Base-by-base conservation (phyloP, 1,140 invertebrate species). In the Batillaria attramentaria region DNA sequence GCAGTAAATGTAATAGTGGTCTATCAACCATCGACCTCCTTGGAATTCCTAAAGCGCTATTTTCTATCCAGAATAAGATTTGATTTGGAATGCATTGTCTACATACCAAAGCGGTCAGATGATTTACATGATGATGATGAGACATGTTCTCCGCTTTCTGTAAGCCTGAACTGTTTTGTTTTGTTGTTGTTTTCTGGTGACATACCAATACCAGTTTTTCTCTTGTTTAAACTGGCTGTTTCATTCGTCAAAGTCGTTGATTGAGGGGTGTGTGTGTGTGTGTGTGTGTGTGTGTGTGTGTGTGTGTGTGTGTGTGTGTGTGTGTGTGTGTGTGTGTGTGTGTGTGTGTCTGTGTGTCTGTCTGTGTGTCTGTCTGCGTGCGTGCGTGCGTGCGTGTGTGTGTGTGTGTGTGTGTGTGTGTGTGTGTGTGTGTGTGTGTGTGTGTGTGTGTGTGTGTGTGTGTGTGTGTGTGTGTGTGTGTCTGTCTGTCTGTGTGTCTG, bases 401-500 rank as follows among this genome's bases (percentile, higher is more conserved):
- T 35, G 37, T 35, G 65, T 35, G 18, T 68, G 65, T 68, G 37
- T 37, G 65, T 68, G 65, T 68, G 33, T 37, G 18, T 13, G 65
- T 39, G 65, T 68, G 18, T 24, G 65, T 68, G 65, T 35, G 65
- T 68, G 65, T 35, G 65, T 68, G 33, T 35, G 65, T 68, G 65
- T 35, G 31, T 68, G 65, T 35, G 65, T 68, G 65, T 35, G 65
- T 68, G 65, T 35, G 37, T 35, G 37, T 13, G 65, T 35, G 31
- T 18, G 18, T 37, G 31, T 35, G 31, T 13, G 65, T 35, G 65
- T 68, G 65, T 18, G 37, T 35, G 31, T 13, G 37, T 37, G 31
- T 68, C 18, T 13, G 65, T 33, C 5, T 68, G 10, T 68, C 13
- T 33, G 33, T 13, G 24, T 60, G 24, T 13, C 4, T 8, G 8